Base-by-base conservation (phyloP, 2,113 vertebrate species). In the Fregetta grallaria region DNA sequence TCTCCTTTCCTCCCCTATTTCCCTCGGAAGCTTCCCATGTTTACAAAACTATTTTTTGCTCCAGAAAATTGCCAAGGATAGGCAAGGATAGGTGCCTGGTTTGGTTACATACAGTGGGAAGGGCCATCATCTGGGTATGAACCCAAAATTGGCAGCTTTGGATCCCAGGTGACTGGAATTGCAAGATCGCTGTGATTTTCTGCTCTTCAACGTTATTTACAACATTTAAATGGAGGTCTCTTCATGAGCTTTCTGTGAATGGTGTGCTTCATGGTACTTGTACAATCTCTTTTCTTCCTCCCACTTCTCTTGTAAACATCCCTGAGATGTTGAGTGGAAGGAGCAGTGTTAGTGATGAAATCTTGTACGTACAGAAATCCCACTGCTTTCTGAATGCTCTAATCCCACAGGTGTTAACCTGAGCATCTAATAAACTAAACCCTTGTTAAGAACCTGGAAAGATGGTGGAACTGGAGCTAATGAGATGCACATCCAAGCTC, bases 321-420 rank as follows among this genome's bases (percentile, higher is more conserved):
- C 19, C 26, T 7, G 52, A 61, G 56, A 52, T 18, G 34, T 2
- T 40, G 82, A 42, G 44, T 52, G 47, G 30, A 56, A 23, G 58
- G 36, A 90, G 49, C 27, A 12, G 25, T 19, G 8, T 19, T 40
- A 36, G 58, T 11, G 19, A 49, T 20, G 15, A 47, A 52, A 30
- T 42, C 17, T 10, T 0, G 0, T 10, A 20, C 1, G 1, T 15
- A 8, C 42, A 27, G 49, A 75, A 63, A 32, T n/a, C 27, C 26
- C 26, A 2, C 53, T 22, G 36, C 68, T 80, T 45, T 56, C 40
- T 44, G 5, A 34, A 44, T 44, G 53, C 23, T 49, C 16, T 32
- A 12, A 47, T n/a, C 42, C 59, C 27, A 17, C 12, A 17, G 7
- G 13, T 49, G 12, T 55, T 53, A 61, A 55, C 50, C 62, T 42